These are phyloP conservation scores for Leucozona laternaria DNA, from an alignment of 2,888 invertebrate species.

Conservation along the genomic window DNA sequence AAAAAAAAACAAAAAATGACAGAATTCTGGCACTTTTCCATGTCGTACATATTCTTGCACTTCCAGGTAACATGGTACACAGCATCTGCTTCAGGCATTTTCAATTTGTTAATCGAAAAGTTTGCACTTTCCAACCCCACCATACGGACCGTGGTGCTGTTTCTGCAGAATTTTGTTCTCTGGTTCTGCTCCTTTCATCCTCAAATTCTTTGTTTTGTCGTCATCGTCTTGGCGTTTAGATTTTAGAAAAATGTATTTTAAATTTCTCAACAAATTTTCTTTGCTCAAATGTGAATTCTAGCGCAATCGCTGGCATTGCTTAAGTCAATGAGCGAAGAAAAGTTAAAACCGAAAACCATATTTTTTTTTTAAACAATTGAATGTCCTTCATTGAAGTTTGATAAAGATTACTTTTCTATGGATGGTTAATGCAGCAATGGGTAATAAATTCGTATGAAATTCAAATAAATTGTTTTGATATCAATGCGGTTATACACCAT, in stretches of 20 bases:
- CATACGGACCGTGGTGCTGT: background rate
- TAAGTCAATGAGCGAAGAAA: background rate
- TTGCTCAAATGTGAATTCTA: constrained; percentile 29
- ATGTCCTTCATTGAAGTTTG: no score
- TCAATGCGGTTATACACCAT: no score
- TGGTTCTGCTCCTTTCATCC: background rate
- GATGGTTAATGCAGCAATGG: no score
- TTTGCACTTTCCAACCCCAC: constrained; percentile 55
- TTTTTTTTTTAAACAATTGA: background rate
- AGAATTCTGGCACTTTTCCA: constrained; percentile 68
- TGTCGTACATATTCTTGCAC: constrained; percentile 57
- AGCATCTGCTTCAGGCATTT: constrained; percentile 71
- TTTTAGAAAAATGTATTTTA: background rate
- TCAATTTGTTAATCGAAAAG: constrained; percentile 73
- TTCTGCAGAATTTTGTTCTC: background rate
- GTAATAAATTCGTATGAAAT: no score
- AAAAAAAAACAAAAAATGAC: constrained; percentile 43
- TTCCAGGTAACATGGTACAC: constrained; percentile 63
- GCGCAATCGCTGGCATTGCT: constrained; percentile 19
- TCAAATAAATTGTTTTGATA: no score
- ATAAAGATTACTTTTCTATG: no score
- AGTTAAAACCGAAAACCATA: background rate
- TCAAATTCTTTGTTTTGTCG: background rate
- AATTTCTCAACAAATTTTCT: constrained; percentile 33
- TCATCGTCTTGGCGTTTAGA: constrained; percentile 29